phyloP scores from a whole-genome alignment of 1,140 invertebrate species.

The Caenorhabditis inopinata region DNA sequence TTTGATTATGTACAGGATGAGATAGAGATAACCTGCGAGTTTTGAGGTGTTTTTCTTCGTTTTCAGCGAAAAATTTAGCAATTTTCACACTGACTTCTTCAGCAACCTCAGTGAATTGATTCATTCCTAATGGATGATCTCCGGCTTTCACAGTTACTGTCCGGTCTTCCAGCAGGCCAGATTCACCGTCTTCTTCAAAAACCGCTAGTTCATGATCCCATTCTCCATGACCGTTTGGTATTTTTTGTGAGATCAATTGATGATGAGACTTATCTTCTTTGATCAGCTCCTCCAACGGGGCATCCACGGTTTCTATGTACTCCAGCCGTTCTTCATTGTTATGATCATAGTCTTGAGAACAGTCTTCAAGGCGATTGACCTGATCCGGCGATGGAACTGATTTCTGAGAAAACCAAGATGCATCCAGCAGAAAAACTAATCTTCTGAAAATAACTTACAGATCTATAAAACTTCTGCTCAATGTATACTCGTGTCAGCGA shows the following conservation, averaged over 20 bases:
- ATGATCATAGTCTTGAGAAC: slow-evolving; percentile 13
- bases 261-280: slow-evolving; percentile 33
- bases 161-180: background rate
- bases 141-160: slow-evolving; percentile 2
- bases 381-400: slow-evolving; percentile 26
- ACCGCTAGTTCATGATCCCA: slow-evolving; percentile 23
- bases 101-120: slow-evolving; percentile 20
- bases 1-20: slow-evolving; percentile 2
- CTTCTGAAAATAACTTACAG: background rate
- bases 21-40: background rate
- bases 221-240: background rate
- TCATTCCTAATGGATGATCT: slow-evolving; percentile 26
- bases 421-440: background rate
- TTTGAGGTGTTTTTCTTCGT: background rate
- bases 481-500: slow-evolving; percentile 32
- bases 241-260: background rate
- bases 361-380: background rate
- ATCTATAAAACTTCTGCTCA: slow-evolving; percentile 15
- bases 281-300: background rate
- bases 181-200: slow-evolving; percentile 15
- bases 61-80: slow-evolving; percentile 14
- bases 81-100: background rate
- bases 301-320: slow-evolving; percentile 7
- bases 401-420: slow-evolving; percentile 6
- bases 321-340: slow-evolving; percentile 26